Conservation (phyloP, 2,888 invertebrate genomes). For the Melieria omissa region DNA sequence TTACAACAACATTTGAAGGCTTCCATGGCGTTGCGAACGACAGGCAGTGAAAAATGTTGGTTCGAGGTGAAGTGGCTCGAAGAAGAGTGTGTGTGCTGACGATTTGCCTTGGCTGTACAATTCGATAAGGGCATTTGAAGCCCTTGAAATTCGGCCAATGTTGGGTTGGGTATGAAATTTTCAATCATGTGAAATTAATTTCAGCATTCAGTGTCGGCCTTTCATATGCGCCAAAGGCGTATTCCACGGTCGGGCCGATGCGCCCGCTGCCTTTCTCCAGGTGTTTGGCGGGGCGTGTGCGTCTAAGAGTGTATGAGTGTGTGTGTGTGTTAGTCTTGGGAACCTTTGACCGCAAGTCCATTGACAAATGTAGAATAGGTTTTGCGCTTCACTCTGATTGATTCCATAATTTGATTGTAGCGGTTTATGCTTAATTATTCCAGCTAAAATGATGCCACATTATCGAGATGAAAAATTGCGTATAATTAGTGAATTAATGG, state of each 20-base stretch:
- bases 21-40: not conserved
- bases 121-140: not conserved
- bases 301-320: too few relatives aligned
- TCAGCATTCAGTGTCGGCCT: constrained; percentile 16
- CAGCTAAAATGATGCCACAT: constrained; percentile 15
- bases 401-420: constrained; percentile 28
- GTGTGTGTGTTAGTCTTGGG: constrained; percentile 15
- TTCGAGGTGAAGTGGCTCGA: too few relatives aligned
- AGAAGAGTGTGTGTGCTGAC: not conserved
- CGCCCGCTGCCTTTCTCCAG: too few relatives aligned
- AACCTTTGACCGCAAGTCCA: constrained; percentile 16
- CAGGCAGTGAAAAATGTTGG: too few relatives aligned
- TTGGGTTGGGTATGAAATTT: constrained; percentile 28
- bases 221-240: not conserved
- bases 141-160: too few relatives aligned
- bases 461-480: constrained; percentile 10
- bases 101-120: not conserved
- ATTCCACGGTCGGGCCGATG: too few relatives aligned
- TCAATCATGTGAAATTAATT: constrained; percentile 28
- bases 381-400: constrained; percentile 27
- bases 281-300: too few relatives aligned
- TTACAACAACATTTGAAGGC: constrained; percentile 12
- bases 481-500: constrained; percentile 10
- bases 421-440: constrained; percentile 29
- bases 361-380: constrained; percentile 27